Conservation (phyloP, 2,113 vertebrate genomes). For the Thymallus thymallus region DNA sequence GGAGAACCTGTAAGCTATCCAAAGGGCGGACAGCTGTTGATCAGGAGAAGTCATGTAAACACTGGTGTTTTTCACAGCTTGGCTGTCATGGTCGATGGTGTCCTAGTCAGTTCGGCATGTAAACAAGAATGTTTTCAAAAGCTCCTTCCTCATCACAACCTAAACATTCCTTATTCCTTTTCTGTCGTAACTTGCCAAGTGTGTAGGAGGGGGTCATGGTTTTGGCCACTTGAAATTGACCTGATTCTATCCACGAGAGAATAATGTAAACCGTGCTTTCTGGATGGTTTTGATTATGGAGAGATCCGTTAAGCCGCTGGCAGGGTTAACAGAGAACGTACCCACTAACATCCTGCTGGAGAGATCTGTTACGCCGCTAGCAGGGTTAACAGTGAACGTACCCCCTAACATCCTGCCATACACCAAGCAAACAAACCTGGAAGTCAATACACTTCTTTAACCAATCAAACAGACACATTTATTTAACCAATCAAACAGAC, state of each 20-base stretch:
- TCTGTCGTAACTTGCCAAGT: slow-evolving; percentile 9
- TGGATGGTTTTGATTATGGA: slow-evolving; percentile 52
- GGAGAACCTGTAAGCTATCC: no score
- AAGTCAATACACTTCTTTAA: slow-evolving; percentile 3
- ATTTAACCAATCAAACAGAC: slow-evolving; percentile 25
- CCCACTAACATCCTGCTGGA: no score
- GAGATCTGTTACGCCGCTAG: no score
- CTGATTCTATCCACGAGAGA: slow-evolving; percentile 15
- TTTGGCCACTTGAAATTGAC: slow-evolving; percentile 5
- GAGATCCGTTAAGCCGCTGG: slow-evolving; percentile 34
- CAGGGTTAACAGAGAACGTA: no score
- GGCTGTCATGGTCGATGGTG: not conserved
- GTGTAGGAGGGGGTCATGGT: slow-evolving; percentile 18
- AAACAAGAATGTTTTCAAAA: slow-evolving; percentile 21
- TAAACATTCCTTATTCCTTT: slow-evolving; percentile 29
- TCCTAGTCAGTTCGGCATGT: not conserved
- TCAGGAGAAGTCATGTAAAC: not conserved
- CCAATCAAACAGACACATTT: no score
- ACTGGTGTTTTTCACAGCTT: not conserved
- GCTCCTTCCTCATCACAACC: slow-evolving; percentile 4
- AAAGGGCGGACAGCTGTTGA: not conserved
- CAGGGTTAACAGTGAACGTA: no score
- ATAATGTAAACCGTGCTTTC: slow-evolving; percentile 9
- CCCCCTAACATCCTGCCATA: slow-evolving; percentile 49
- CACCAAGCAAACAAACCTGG: slow-evolving; percentile 40